Base-by-base conservation (phyloP, 2,113 vertebrate genomes). In the Neoarius graeffei region DNA sequence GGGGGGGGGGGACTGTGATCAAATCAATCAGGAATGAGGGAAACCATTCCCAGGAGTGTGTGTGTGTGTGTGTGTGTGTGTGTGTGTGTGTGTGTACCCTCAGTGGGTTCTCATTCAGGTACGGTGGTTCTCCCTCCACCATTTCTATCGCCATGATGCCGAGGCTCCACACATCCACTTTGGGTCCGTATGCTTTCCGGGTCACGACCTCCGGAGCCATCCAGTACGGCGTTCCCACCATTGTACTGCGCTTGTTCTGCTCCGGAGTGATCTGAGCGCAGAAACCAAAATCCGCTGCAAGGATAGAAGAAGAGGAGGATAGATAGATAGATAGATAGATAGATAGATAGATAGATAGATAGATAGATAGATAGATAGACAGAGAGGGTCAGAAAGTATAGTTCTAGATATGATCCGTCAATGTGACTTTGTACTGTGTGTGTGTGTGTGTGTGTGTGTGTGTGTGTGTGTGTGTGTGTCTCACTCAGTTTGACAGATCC, bases 61-160 rank as follows among this genome's bases (percentile, higher is more conserved):
- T 30, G 67, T 19, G 73, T 23, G 66, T 20, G 66, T 14, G 57
- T 52, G 52, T 86, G 57, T 80, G 74, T 85, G 84, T 54, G 42
- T 52, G 73, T 79, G 73, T 50, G 76, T 42, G 57, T 85, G 20
- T 85, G 3, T 50, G 0, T 80, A 99, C 98, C 96, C 98, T 98
- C 95, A 99, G 98, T 91, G 98, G 98, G 94, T 99, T 99, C 95
- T 99, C 98, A 74, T 99, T 99, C 94, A 99, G 97, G 91, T 99
- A 99, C 30, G 98, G 98, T 1, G 98, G 98, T 92, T 99, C 98
- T 93, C 98, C 98, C 95, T 99, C 98, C 93, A 99, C 97, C 98
- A 99, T 99, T 94, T 99, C 98, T 92, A 99, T 99, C 81, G 98
- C 98, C 98, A 99, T 99, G 93, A 99, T 99, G 86, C 98, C 98